A percentile compares a stretch with the other conserved stretches of the same genome.
Conservation (phyloP, 2,797 vertebrate species). For the Nothura maculosa region DNA sequence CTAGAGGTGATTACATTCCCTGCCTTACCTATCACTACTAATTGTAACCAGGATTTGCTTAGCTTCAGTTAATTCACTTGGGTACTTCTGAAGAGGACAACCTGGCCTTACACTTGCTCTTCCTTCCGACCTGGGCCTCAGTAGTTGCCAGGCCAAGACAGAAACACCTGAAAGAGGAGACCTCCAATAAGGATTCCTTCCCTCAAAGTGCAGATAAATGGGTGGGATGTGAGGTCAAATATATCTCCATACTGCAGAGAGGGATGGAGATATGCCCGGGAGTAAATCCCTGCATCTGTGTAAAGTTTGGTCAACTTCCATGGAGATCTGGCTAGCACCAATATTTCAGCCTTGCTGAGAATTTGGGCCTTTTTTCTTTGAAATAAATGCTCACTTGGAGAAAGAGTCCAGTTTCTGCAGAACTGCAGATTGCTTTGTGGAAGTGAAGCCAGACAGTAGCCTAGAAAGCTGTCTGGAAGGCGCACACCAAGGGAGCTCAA, state of each 20-base stretch:
- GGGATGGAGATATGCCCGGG: rapidly evolving
- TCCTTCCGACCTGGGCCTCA: not conserved
- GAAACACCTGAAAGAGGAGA: not conserved
- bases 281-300: not conserved
- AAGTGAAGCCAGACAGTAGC: not conserved
- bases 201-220: not conserved
- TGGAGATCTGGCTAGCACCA: not conserved
- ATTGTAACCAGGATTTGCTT: not conserved
- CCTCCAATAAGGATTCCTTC: not conserved
- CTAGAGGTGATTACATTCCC: not conserved
- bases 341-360: not conserved
- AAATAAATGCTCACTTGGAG: not conserved
- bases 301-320: not conserved
- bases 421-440: not conserved
- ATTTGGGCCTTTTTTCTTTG: not conserved
- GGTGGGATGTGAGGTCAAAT: not conserved
- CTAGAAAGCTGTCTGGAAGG: not conserved
- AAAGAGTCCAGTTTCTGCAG: not conserved
- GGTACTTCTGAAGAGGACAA: not conserved
- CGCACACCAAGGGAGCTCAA: not conserved
- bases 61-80: not conserved
- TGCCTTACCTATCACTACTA: not conserved
- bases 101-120: not conserved
- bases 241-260: rapidly evolving
- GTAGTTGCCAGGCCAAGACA: not conserved